phyloP scores from a whole-genome alignment of 2,888 invertebrate species.

The Terebella lapidaria region DNA sequence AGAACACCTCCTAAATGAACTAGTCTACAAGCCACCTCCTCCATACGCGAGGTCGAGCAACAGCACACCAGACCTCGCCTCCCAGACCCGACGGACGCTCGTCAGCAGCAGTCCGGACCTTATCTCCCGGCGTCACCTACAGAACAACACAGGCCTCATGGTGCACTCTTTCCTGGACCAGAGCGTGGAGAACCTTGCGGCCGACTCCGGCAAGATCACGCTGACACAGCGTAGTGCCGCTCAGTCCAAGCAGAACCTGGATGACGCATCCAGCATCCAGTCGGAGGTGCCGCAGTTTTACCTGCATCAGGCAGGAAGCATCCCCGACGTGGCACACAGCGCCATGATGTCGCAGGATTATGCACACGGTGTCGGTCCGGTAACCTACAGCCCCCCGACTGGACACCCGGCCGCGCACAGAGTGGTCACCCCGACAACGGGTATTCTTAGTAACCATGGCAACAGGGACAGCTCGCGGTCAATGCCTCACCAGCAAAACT shows the following conservation, averaged over 20 bases:
- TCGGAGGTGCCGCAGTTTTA: constrained; percentile 1
- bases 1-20: constrained; percentile 22
- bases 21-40: constrained; percentile 67
- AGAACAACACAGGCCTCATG: constrained; percentile 23
- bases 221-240: constrained; percentile 6
- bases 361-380: too few species aligned
- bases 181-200: constrained; percentile 23
- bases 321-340: neutral
- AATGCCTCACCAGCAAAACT: neutral
- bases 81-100: constrained; percentile 17
- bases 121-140: constrained; percentile 64
- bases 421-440: neutral
- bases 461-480: neutral
- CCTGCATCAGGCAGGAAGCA: neutral
- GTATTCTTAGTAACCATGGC: neutral
- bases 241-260: constrained; percentile 8
- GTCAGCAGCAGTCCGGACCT: constrained; percentile 43
- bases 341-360: neutral
- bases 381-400: too few species aligned
- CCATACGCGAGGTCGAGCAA: constrained; percentile 72
- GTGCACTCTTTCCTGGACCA: constrained; percentile 30
- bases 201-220: constrained; percentile 13
- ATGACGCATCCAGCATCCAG: constrained; percentile 8
- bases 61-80: constrained; percentile 77
- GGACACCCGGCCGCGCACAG: neutral